Evolutionary conservation across 2,888 invertebrate genomes (phyloP).

Genomic region (Elegia similella): DNA sequence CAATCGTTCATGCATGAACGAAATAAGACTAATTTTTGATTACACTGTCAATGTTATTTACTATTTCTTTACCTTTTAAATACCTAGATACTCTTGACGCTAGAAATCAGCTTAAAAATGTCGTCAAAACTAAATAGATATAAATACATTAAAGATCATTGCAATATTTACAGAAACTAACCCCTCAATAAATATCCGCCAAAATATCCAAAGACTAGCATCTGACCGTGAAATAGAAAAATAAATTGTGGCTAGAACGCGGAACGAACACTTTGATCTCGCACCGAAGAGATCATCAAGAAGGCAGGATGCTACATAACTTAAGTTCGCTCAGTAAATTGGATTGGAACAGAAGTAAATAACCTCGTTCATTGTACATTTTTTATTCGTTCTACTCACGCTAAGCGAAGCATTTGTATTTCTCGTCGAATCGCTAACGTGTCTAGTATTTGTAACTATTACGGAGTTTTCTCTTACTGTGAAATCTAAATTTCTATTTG

Average conservation of each 20-base stretch:
- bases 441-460: conserved; percentile 1
- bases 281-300: conserved; percentile 13
- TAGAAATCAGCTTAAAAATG: no score
- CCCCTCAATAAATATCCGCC: not conserved
- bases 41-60: no score
- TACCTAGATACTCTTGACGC: no score
- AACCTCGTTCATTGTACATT: conserved; percentile 30
- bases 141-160: not conserved
- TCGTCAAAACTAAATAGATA: not conserved
- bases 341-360: conserved; percentile 22
- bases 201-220: conserved; percentile 3
- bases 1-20: no score
- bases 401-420: conserved; percentile 39
- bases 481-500: not conserved
- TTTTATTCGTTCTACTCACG: conserved; percentile 33
- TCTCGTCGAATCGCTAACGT: conserved; percentile 13
- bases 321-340: conserved; percentile 16
- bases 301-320: conserved; percentile 16
- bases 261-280: conserved; percentile 16
- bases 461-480: not conserved
- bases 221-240: conserved; percentile 16
- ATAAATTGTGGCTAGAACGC: conserved; percentile 12
- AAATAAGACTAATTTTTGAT: no score
- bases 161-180: not conserved
- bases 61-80: no score